phyloP scores from a whole-genome alignment of 2,888 invertebrate genomes.

The Microctonus hyperodae region DNA sequence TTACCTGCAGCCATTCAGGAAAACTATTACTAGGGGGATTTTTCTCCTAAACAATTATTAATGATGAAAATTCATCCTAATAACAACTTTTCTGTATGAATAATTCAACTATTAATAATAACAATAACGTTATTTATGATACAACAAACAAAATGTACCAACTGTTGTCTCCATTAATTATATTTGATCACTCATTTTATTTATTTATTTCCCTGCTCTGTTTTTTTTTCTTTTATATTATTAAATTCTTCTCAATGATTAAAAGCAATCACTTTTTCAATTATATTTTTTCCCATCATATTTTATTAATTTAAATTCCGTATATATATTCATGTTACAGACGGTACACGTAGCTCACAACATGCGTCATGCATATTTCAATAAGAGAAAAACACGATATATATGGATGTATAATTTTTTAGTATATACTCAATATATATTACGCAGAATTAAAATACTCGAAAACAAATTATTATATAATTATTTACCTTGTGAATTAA shows the following conservation, averaged over 20 bases:
- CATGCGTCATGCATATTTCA: constrained; percentile 46
- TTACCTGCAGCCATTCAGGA: constrained; percentile 73
- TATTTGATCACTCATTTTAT: constrained; percentile 20
- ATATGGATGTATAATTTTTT: too few relatives aligned
- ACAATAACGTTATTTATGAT: constrained; percentile 29
- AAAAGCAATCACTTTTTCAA: background rate
- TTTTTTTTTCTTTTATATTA: background rate
- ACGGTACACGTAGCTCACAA: constrained; percentile 51
- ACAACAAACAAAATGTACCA: constrained; percentile 23
- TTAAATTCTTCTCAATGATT: too few relatives aligned
- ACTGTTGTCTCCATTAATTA: constrained; percentile 28
- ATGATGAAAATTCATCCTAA: background rate
- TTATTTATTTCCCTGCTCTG: background rate
- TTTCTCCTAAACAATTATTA: constrained; percentile 35
- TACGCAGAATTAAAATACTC: too few relatives aligned
- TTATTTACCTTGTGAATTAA: too few relatives aligned
- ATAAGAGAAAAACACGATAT: constrained; percentile 33
- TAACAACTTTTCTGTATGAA: background rate
- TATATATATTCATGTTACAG: too few relatives aligned
- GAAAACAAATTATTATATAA: too few relatives aligned
- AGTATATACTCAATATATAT: too few relatives aligned
- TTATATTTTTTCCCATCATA: constrained; percentile 1
- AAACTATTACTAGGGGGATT: constrained; percentile 65
- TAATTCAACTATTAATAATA: constrained; percentile 14
- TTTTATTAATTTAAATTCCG: constrained; percentile 5